Evolutionary conservation across 1,140 invertebrate species (phyloP).

Genomic region (Psix sp.): DNA sequence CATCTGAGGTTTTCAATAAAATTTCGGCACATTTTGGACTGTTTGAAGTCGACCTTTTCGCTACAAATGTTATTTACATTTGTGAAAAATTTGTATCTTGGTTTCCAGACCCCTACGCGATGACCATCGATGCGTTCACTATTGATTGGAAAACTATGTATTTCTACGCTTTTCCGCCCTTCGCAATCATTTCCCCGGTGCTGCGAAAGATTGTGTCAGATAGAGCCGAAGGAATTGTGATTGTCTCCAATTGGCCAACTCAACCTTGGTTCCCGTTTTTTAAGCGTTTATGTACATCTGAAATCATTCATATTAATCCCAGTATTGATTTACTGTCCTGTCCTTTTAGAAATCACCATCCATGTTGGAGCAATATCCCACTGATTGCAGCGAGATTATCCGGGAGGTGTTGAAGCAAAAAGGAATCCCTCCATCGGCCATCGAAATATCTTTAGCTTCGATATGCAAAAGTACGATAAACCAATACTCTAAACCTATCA

Average conservation of each 20-base stretch:
- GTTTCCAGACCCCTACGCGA: too few species aligned
- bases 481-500: slow-evolving; percentile 7
- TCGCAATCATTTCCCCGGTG: slow-evolving; percentile 13
- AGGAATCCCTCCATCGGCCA: background rate
- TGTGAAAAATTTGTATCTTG: too few species aligned
- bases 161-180: slow-evolving; percentile 34
- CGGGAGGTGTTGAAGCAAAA: slow-evolving; percentile 1
- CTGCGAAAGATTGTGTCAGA: slow-evolving; percentile 16
- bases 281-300: slow-evolving; percentile 7
- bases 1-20: too few species aligned
- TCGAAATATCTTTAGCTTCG: slow-evolving; percentile 11
- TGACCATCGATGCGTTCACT: too few species aligned
- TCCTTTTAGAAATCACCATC: slow-evolving; percentile 14
- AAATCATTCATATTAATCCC: slow-evolving; percentile 7
- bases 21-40: too few species aligned
- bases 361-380: slow-evolving; percentile 7
- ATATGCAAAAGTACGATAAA: background rate
- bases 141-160: background rate
- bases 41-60: too few species aligned
- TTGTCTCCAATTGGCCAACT: slow-evolving; percentile 24
- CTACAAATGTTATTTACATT: too few species aligned
- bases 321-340: slow-evolving; percentile 12
- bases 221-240: slow-evolving; percentile 11
- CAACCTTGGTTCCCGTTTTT: slow-evolving; percentile 29
- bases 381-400: too few species aligned